A percentile compares a stretch with the other conserved stretches of the same genome.
Evolutionary conservation across 2,888 invertebrate genomes (phyloP).

Genomic region (Torymus aiolomorphi): DNA sequence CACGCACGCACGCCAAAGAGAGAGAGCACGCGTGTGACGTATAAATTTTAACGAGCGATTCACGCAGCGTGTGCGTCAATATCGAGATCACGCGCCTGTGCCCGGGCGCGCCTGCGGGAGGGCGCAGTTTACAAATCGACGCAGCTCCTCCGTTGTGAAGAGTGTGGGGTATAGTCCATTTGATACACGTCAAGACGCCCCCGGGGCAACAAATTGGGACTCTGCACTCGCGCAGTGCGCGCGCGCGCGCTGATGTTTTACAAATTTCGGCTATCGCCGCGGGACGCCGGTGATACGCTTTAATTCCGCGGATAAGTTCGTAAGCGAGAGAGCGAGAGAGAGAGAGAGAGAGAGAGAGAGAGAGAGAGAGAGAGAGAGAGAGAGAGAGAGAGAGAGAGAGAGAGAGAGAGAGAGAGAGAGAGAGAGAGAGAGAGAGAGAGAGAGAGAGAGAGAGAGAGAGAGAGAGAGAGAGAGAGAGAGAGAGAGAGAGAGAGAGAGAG

Average conservation of each 20-base stretch:
- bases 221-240: conserved; percentile 2
- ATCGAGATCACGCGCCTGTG: conserved; percentile 50
- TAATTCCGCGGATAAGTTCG: conserved; percentile 27
- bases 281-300: conserved; percentile 41
- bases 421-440: no score
- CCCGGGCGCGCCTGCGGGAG: conserved; percentile 44
- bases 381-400: no score
- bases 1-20: neutral
- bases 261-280: conserved; percentile 48
- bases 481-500: no score
- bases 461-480: no score
- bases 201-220: conserved; percentile 50
- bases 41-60: conserved; percentile 31
- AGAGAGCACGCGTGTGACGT: conserved; percentile 3
- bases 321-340: no score
- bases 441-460: no score
- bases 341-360: no score
- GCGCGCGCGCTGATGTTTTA: conserved; percentile 38
- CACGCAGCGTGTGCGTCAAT: conserved; percentile 36
- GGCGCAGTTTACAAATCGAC: conserved; percentile 53
- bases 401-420: no score
- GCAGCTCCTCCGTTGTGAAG: no score
- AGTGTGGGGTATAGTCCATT: conserved; percentile 36
- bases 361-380: no score
- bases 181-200: conserved; percentile 35